A percentile compares a stretch with the other conserved stretches of the same genome.
These are phyloP conservation scores for Propithecus perrieri DNA, from an alignment of 2,797 vertebrate genomes.

Conservation along the genomic window DNA sequence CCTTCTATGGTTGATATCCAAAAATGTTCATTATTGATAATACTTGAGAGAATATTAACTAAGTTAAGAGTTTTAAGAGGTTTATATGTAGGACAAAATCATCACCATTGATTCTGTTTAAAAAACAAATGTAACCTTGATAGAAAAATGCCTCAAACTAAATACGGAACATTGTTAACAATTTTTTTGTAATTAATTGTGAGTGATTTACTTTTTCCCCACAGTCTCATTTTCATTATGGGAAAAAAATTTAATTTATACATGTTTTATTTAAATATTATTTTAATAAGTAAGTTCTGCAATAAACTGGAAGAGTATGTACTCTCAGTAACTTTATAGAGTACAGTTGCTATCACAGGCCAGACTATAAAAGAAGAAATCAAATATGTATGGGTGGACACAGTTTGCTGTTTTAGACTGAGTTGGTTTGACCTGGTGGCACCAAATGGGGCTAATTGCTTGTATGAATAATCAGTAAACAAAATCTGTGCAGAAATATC, in stretches of 20 bases:
- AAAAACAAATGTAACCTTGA: conserved; percentile 24
- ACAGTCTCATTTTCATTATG: neutral
- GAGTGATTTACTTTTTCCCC: neutral
- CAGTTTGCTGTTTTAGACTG: neutral
- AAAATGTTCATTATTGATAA: neutral
- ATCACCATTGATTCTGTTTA: neutral
- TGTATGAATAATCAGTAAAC: neutral
- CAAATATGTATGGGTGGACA: neutral
- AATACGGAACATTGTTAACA: neutral
- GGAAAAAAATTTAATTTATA: neutral
- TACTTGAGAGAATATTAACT: neutral
- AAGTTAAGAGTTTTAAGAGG: neutral
- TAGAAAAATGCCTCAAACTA: neutral
- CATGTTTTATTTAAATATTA: conserved; percentile 25
- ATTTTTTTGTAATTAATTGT: neutral
- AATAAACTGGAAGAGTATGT: neutral
- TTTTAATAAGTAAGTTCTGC: neutral
- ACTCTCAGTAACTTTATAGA: neutral
- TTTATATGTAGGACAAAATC: neutral
- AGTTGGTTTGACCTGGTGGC: neutral
- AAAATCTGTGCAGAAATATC: conserved; percentile 29
- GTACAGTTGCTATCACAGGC: neutral
- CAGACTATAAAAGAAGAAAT: conserved; percentile 6
- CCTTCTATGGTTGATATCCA: neutral
- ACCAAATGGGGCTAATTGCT: neutral